Evolutionary conservation across 2,888 invertebrate species (phyloP), one percentile per base, ranked within the genome.

Genomic region (Bimastos eiseni): DNA sequence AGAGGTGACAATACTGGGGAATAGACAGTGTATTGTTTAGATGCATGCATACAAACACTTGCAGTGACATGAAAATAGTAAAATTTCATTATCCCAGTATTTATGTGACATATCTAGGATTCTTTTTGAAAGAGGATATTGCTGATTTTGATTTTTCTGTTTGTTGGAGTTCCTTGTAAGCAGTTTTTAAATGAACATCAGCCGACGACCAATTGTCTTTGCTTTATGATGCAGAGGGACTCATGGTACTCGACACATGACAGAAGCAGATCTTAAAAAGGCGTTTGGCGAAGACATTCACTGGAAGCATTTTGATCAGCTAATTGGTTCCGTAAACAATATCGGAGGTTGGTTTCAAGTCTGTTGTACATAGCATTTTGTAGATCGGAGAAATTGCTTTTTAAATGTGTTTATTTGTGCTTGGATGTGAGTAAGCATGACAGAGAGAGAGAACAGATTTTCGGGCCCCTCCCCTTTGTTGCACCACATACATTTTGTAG

Each of bases 271-370:
- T 24, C 41, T 89, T 0, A 33, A 33, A 30, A 33, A 89, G 89
- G 8, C 41, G 89, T 89, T 44, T 89, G 89, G 89, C 30, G 33
- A 41, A 44, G 44, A 89, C 33, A 33, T n/a, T 41, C 41, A 38
- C 36, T 94, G 94, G 94, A 93, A 93, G 90, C 93, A 94, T 90
- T 93, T 93, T 91, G 91, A 93, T 37, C 92, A 93, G 55, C 92
- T 93, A 33, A 92, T 93, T 89, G 91, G 93, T 88, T 93, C 93
- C 19, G 92, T 94, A 86, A 93, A 93, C 89, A 93, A 93, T 91
- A 90, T 92, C 83, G 92, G 91, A 41, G 89, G 90, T 91, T 49
- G 17, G 91, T 55, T 21, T 21, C 84, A 86, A 37, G 36, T 90
- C 34, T 70, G 21, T 83, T 41, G 41, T n/a, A n/a, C 49, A 2